These are phyloP conservation scores for Crocuta crocuta DNA, from an alignment of 2,113 vertebrate species.

Conservation along the genomic window DNA sequence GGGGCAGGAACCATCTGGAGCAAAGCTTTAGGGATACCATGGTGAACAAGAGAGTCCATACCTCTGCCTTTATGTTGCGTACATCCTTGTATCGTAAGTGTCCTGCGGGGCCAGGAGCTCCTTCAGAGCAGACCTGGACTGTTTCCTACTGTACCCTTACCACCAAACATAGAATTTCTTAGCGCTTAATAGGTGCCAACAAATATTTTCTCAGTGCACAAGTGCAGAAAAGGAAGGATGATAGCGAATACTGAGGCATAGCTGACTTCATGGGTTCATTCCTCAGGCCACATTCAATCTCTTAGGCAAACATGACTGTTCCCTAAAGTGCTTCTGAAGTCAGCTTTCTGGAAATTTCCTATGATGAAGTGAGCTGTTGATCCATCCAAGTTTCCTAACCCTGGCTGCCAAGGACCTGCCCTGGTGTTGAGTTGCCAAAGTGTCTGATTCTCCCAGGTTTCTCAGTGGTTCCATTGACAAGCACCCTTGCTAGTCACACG, in stretches of 20 bases:
- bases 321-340: background rate
- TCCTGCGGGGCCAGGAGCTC: background rate
- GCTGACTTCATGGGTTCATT: background rate
- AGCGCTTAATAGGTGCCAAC: background rate
- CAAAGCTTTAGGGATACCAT: background rate
- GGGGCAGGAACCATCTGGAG: background rate
- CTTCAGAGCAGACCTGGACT: background rate
- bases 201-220: slow-evolving; percentile 1
- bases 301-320: background rate
- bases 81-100: background rate
- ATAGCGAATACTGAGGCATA: background rate
- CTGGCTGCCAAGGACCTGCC: slow-evolving; percentile 24
- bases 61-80: background rate
- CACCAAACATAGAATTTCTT: background rate
- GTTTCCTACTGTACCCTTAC: background rate
- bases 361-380: background rate
- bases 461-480: background rate
- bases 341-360: slow-evolving; percentile 35
- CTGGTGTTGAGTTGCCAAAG: background rate
- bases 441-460: background rate
- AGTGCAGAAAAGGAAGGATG: background rate
- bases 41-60: background rate
- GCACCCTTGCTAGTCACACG: background rate
- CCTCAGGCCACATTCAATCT: background rate
- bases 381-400: background rate